Conservation (phyloP, 2,113 vertebrate species). For the Protobothrops flavoviridis region DNA sequence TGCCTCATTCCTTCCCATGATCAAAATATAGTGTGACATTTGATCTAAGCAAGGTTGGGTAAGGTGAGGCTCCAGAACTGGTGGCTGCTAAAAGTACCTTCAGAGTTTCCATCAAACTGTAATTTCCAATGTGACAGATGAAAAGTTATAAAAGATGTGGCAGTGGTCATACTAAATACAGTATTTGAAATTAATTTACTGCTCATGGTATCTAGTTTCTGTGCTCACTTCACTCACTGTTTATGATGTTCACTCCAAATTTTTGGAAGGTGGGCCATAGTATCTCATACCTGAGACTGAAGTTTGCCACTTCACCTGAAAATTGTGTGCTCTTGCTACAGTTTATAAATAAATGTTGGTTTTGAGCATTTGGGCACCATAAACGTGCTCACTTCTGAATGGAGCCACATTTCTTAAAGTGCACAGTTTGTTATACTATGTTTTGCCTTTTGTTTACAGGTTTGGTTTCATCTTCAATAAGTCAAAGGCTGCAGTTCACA, state of each 20-base stretch:
- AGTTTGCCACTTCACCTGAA: not conserved
- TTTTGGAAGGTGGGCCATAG: not conserved
- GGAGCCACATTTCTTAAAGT: rapidly evolving
- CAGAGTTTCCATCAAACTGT: not conserved
- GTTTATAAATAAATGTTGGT: not conserved
- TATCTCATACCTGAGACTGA: not conserved
- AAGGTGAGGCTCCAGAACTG: not conserved
- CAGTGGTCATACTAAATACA: not conserved
- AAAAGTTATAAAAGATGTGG: not conserved
- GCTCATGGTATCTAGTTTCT: not conserved
- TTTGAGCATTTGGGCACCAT: not conserved
- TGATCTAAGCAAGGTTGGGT: not conserved
- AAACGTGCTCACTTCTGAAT: not conserved
- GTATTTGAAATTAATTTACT: not conserved
- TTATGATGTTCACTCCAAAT: not conserved
- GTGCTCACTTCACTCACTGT: not conserved
- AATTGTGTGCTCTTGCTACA: not conserved
- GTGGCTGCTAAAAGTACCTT: not conserved
- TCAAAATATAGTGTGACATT: not conserved
- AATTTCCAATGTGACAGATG: not conserved
- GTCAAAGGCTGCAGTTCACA: constrained; percentile 79
- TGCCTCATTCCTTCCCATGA: not conserved
- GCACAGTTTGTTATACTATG: not conserved
- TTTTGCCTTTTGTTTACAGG: constrained; percentile 61
- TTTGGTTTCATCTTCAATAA: constrained; percentile 92